Evolutionary conservation across 2,797 vertebrate species (phyloP).

Genomic region (Mormyrops boulengeri): DNA sequence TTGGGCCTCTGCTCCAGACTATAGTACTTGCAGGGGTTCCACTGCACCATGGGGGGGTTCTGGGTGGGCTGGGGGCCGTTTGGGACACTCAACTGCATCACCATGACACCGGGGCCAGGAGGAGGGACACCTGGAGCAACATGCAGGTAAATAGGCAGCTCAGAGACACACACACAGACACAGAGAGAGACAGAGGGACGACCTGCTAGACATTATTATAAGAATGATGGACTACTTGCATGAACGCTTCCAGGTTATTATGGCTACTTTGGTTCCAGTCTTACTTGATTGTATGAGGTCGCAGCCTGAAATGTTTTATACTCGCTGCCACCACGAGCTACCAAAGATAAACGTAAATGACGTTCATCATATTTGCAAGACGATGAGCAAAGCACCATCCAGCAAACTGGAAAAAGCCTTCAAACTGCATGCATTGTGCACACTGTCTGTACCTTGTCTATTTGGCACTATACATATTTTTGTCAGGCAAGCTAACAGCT

Average conservation of each 20-base stretch:
- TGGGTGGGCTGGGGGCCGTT: constrained; percentile 88
- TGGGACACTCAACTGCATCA: constrained; percentile 96
- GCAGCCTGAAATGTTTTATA: neutral
- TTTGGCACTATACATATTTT: neutral
- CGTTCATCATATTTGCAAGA: neutral
- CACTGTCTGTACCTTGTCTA: neutral
- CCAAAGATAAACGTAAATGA: neutral
- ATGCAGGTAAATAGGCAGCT: neutral
- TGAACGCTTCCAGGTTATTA: neutral
- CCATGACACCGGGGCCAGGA: constrained; percentile 86
- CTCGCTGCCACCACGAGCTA: neutral
- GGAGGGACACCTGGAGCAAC: constrained; percentile 76
- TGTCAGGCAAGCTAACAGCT: neutral
- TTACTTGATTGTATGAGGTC: neutral
- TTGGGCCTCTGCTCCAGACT: constrained; percentile 87
- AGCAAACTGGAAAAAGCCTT: neutral
- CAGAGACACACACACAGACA: neutral
- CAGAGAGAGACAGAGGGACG: too few relatives aligned
- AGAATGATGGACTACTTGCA: neutral
- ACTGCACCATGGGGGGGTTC: constrained; percentile 87
- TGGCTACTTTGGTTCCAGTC: neutral
- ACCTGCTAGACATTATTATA: neutral
- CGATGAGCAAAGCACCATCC: neutral
- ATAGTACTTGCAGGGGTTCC: constrained; percentile 98
- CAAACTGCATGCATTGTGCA: neutral